Percentiles rank a stretch among this genome's conserved stretches.
Conservation (phyloP, 2,797 vertebrate genomes). For the Phoeniculus purpureus region DNA sequence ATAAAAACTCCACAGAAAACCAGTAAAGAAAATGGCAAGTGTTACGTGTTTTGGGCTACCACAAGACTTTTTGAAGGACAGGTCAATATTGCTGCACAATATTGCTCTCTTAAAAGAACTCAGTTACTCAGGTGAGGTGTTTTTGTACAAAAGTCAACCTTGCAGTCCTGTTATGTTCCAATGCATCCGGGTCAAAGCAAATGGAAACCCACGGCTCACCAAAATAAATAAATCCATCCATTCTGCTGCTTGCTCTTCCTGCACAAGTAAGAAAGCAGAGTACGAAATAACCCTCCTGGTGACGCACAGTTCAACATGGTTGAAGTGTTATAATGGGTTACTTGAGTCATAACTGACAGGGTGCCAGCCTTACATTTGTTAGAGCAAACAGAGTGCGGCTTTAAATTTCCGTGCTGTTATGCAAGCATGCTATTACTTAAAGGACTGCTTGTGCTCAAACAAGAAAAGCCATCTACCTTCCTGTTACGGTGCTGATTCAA, state of each 20-base stretch:
- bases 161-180: not conserved
- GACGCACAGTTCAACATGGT: slow-evolving; percentile 13
- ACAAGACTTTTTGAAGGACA: not conserved
- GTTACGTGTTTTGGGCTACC: not conserved
- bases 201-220: slow-evolving; percentile 26
- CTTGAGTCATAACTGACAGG: slow-evolving; percentile 65
- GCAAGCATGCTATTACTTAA: slow-evolving; percentile 58
- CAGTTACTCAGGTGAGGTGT: not conserved
- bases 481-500: not conserved
- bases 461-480: slow-evolving; percentile 40
- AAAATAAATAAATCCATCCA: not conserved
- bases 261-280: not conserved
- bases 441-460: slow-evolving; percentile 53
- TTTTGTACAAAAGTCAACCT: slow-evolving; percentile 53
- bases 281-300: not conserved
- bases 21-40: not conserved
- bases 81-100: not conserved
- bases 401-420: slow-evolving; percentile 56
- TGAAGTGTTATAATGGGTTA: slow-evolving; percentile 34
- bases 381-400: slow-evolving; percentile 61
- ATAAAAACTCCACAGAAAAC: rapidly evolving
- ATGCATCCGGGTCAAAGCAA: not conserved
- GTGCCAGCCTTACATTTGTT: slow-evolving; percentile 52
- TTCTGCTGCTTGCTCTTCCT: not conserved
- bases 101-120: slow-evolving; percentile 39